Base-by-base conservation (phyloP, 2,113 vertebrate genomes). In the Zapornia atra region DNA sequence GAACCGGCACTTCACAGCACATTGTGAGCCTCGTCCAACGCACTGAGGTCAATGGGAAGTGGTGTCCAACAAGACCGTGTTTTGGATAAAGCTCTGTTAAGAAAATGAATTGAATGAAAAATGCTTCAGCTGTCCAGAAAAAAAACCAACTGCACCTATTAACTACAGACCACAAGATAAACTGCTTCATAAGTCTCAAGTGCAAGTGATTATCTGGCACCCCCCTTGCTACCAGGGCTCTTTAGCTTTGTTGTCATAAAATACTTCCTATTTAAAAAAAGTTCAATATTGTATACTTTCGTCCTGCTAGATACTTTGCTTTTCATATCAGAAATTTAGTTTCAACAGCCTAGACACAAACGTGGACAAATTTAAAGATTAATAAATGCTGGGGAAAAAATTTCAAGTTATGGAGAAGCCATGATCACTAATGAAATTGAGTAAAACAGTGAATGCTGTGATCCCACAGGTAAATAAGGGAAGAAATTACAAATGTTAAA, bases 171-270 rank as follows among this genome's bases (percentile, higher is more conserved):
- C 64, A 71, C 65, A 87, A 72, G 77, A 94, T 82, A 84, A 95
- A 94, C 56, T 81, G 38, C 75, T 88, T 91, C 86, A 88, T 70
- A 90, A 93, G 42, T n/a, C 73, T 61, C 82, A 92, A 88, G 60
- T 68, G 88, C 60, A 96, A 92, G 60, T 83, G 50, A 88, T 94
- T 73, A 86, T 50, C 76, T 68, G 48, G 57, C 69, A 92, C 59
- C n/a, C 10, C 18, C 42, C 20, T 72, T 60, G 33, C 56, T 92
- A 90, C 78, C 0, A 0, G 56, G 65, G 81, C 34, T 42, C 59
- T 83, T 42, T n/a, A 66, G 71, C n/a, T 86, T 93, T 2, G 3
- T 72, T 56, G 57, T 20, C 36, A 60, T 36, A 88, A 90, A 95
- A n/a, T 56, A 88, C 18, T 86, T 92, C 42, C 26, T 36, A 36